Evolutionary conservation across 2,113 vertebrate species (phyloP).

Genomic region (Cottus gobio): DNA sequence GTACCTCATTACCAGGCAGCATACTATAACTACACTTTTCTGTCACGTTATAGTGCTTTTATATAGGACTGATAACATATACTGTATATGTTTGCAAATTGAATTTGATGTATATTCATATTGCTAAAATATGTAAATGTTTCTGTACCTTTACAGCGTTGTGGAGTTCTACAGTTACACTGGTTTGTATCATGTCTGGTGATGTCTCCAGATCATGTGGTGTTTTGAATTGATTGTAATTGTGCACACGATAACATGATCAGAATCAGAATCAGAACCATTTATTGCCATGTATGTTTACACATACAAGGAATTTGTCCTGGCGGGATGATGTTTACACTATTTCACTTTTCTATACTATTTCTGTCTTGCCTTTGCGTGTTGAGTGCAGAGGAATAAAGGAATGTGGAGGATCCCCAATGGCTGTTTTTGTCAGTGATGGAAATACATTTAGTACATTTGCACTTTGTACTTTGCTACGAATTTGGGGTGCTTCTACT

Average conservation of each 20-base stretch:
- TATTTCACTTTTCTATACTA: neutral
- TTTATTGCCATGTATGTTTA: no score
- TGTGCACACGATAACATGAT: neutral
- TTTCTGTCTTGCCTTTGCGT: neutral
- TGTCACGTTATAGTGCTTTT: neutral
- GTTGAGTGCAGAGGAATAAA: conserved; percentile 25
- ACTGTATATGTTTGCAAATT: neutral
- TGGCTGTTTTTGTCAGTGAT: neutral
- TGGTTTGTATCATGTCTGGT: neutral
- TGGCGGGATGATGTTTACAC: neutral
- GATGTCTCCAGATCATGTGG: neutral
- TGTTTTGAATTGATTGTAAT: conserved; percentile 8
- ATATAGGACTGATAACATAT: neutral
- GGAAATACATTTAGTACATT: neutral
- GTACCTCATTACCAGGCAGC: neutral
- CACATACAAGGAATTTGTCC: no score
- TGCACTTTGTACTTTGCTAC: neutral
- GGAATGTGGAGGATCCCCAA: neutral
- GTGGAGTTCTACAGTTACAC: neutral
- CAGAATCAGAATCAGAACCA: no score
- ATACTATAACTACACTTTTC: conserved; percentile 6
- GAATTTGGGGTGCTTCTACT: neutral
- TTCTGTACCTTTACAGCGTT: neutral
- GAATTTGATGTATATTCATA: conserved; percentile 5
- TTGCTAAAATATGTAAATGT: neutral